Percentiles rank a stretch among this genome's conserved stretches.
Conservation (phyloP, 1,140 invertebrate species). For the Samia ricini region DNA sequence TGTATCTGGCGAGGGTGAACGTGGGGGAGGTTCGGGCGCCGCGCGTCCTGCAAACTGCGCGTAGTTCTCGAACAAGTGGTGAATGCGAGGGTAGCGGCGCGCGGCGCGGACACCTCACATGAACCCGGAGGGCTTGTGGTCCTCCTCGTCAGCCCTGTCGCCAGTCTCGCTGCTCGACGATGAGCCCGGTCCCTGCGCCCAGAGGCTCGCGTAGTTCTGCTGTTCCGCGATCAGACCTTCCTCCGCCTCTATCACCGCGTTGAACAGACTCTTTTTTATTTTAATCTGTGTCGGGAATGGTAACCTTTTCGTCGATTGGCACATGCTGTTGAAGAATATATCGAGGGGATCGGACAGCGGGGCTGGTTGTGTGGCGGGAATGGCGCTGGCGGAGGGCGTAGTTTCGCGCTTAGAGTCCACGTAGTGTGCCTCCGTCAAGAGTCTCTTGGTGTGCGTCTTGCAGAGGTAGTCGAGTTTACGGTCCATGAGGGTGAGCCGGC, state of each 20-base stretch:
- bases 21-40: no score
- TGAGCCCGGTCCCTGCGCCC: constrained; percentile 49
- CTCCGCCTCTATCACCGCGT: constrained; percentile 59
- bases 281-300: constrained; percentile 61
- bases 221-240: constrained; percentile 64
- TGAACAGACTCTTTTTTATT: constrained; percentile 60
- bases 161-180: constrained; percentile 43
- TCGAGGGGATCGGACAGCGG: constrained; percentile 55
- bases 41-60: neutral
- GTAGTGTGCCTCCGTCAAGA: constrained; percentile 23
- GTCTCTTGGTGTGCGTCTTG: constrained; percentile 41
- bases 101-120: constrained; percentile 20
- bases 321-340: constrained; percentile 73
- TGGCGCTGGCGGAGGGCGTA: neutral
- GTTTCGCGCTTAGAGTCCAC: constrained; percentile 21
- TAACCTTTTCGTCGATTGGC: constrained; percentile 65
- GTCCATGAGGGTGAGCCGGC: constrained; percentile 44
- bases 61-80: neutral
- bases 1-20: no score
- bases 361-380: constrained; percentile 6
- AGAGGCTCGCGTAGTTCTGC: constrained; percentile 62
- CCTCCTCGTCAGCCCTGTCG: constrained; percentile 29
- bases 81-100: constrained; percentile 16
- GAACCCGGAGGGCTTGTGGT: constrained; percentile 44
- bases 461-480: constrained; percentile 55